Base-by-base conservation (phyloP, 2,797 vertebrate species). In the Lepus oiostolus region DNA sequence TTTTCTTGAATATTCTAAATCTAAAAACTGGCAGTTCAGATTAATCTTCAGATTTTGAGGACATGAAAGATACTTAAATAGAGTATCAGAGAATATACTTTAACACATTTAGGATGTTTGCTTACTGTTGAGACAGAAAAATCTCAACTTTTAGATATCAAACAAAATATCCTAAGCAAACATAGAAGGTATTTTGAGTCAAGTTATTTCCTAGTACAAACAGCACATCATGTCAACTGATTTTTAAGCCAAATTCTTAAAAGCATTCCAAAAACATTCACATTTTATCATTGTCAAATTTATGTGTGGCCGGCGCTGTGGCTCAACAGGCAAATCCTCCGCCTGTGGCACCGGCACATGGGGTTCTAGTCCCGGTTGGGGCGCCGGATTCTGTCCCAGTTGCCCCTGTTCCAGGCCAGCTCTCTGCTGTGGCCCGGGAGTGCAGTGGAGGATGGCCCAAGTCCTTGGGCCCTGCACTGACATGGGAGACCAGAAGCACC, bases 201-300 rank as follows among this genome's bases (percentile, higher is more conserved):
- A 96, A 91, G 35, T 91, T 88, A 92, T 28, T 88, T 85, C 88
- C 79, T 72, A 85, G 26, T 83, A 88, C 67, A 97, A 97, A 62
- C 76, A 91, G 94, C 35, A 8, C 54, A 84, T 72, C 24, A 84
- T 21, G 42, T 35, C 21, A 54, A 68, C 79, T 47, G 82, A 88
- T 71, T 94, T 95, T 95, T 85, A 94, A 86, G 62, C n/a, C 65
- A 92, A 90, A 94, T 93, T 94, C 68, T 92, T 94, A 83, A 88
- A 93, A 85, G 21, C 47, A 94, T 60, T 93, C 60, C 89, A 89
- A 84, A 76, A 82, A 83, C 24, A 35, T 30, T 38, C 81, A 0
- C 22, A 38, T 30, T 89, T 89, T 80, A 9, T 71, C 94, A 60
- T 60, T 88, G 22, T 85, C 77, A 96, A 95, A 87, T 35, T 9